Base-by-base conservation (phyloP, 2,797 vertebrate species). In the Oryzias sinensis region DNA sequence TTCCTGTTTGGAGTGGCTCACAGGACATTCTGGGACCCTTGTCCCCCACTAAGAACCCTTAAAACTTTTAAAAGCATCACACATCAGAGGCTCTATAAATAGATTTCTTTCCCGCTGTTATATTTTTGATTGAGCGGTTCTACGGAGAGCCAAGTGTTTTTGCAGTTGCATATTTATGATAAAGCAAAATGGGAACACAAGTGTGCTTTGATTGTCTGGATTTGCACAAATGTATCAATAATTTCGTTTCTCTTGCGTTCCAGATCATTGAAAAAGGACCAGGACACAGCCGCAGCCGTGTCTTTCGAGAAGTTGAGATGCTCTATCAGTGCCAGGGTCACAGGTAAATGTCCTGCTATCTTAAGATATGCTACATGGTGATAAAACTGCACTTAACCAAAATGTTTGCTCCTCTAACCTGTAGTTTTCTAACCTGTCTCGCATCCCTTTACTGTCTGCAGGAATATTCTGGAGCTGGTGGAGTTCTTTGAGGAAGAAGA, bases 401-500 rank as follows among this genome's bases (percentile, higher is more conserved):
- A 15, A 37, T 17, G 5, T 9, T 40, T 40, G 5, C 6, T 29
- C 25, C 4, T 41, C 9, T 18, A 4, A 4, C 1, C 43, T 1
- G 15, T 33, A 2, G 1, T 49, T 4, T 11, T 43, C 18, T 14
- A 44, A 7, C 6, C 41, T 13, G 1, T 8, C 45, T 78, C 14
- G 62, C 14, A 0, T 1, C 56, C 5, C 3, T 61, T 51, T 17
- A 13, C 9, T 17, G 9, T 56, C n/a, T 77, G 24, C 59, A 99
- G 97, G 74, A 98, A 98, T 1, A 96, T 99, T 70, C 89, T 99
- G 65, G 97, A 98, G 76, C 90, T 99, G 81, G 97, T 99, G 0
- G 97, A 99, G 84, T 98, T 99, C 86, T 98, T 98, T 8, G 97
- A 98, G 78, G 97, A 98, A 74, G 97, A 99, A 72, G 97, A 98